Percentiles rank a stretch among this genome's conserved stretches.
Conservation (phyloP, 2,113 vertebrate genomes). For the Acinonyx jubatus region DNA sequence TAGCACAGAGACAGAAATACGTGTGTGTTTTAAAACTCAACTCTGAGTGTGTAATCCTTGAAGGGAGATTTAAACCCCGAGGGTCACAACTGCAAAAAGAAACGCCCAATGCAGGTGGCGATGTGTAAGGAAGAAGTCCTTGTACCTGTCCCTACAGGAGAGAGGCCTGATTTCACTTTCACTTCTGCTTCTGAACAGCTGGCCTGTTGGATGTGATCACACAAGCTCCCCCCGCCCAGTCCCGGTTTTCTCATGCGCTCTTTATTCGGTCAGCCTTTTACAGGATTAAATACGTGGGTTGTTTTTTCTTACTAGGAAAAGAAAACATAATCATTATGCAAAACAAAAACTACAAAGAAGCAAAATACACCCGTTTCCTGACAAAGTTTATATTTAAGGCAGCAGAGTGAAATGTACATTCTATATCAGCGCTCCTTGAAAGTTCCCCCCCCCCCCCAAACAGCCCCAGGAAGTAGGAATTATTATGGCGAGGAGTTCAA, state of each 20-base stretch:
- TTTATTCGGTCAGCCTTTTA: neutral
- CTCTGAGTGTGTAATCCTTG: neutral
- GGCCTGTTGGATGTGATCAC: no score
- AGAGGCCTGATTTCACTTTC: neutral
- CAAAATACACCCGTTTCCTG: neutral
- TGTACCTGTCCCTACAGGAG: accelerated
- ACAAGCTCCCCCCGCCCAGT: neutral
- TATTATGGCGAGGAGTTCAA: neutral
- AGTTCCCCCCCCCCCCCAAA: neutral
- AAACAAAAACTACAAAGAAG: neutral
- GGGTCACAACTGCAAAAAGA: neutral
- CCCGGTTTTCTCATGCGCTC: neutral
- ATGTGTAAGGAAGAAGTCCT: accelerated
- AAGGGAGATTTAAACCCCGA: neutral
- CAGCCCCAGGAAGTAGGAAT: neutral
- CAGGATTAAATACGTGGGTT: neutral
- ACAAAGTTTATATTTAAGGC: neutral
- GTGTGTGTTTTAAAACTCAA: neutral
- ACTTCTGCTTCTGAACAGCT: neutral
- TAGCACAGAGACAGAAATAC: neutral
- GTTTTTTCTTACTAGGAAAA: neutral
- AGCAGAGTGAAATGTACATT: neutral
- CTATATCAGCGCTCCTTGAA: neutral
- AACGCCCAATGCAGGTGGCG: accelerated
- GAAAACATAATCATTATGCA: neutral